Base-by-base conservation (phyloP, 2,888 invertebrate genomes). In the Nasonovia ribisnigri region DNA sequence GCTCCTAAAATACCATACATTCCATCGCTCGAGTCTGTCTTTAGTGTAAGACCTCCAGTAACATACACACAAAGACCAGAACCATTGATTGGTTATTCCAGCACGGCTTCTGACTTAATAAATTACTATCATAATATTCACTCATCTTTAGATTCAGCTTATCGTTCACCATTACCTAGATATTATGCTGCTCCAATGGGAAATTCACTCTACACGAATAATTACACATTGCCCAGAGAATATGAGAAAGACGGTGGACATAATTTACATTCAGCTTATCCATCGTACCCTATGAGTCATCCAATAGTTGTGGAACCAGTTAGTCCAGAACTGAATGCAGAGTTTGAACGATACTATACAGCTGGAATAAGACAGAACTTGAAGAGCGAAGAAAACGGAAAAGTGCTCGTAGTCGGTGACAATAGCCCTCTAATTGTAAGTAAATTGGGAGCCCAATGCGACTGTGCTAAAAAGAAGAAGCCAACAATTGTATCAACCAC, bases 401-500 rank as follows among this genome's bases (percentile, higher is more conserved):
- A 90, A 86, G 93, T 93, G 29, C 54, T 86, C 0, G 93, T 84
- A 3, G 42, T 48, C 20, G 93, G 93, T 20, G 93, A 93, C 29
- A 84, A 90, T 6, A 90, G 29, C 10, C 57, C 93, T 20, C 96
- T 97, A 20, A 96, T 97, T 42, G 96, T 97, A 0, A 96, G 97
- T 84, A 97, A 97, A 96, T 96, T 97, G 26, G 97, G 97, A 6
- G 97, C 97, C 8, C 97, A 97, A 92, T 97, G 97, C 95, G 97
- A 97, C 93, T 97, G 97, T 95, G 88, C 96, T 20, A 87, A 51
- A 84, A 88, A 92, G 77, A 94, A 90, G 48, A 92, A 94, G 67
- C 92, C 92, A 6, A 86, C 60, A 24, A 46, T 93, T 8, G 90
- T 92, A n/a, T 92, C 91, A 6, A 89, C 94, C 26, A 92, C 94